Conservation (phyloP, 2,888 invertebrate species). For the Matsumyia berberina region DNA sequence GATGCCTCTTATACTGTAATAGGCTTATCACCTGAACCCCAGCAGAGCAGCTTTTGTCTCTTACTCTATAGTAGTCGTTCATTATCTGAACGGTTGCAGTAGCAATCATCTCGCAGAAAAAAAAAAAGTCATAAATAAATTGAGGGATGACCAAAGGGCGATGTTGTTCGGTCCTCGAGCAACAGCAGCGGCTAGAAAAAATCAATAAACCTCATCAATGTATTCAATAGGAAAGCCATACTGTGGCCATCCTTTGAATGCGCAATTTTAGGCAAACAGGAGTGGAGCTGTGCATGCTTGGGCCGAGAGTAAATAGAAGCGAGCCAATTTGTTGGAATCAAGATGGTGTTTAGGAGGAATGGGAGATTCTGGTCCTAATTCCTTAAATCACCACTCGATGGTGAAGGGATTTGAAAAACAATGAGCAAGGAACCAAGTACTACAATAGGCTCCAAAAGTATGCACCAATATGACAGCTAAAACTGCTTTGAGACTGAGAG, state of each 20-base stretch:
- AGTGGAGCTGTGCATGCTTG: neutral
- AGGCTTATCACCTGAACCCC: constrained; percentile 67
- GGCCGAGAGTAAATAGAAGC: neutral
- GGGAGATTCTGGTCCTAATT: too few relatives aligned
- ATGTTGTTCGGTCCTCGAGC: constrained; percentile 11
- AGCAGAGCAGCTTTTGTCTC: constrained; percentile 44
- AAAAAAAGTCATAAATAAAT: constrained; percentile 49
- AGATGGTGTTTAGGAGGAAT: too few relatives aligned
- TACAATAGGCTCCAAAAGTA: too few relatives aligned
- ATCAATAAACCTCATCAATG: constrained; percentile 68
- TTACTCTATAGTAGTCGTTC: constrained; percentile 11
- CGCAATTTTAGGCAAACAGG: constrained; percentile 21
- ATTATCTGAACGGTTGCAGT: constrained; percentile 52
- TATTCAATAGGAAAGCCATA: constrained; percentile 47
- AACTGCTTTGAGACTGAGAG: too few relatives aligned
- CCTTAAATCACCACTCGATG: too few relatives aligned
- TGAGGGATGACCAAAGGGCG: constrained; percentile 34
- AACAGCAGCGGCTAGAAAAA: constrained; percentile 35
- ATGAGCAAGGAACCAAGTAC: too few relatives aligned
- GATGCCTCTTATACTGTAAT: constrained; percentile 43
- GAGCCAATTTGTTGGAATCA: too few relatives aligned
- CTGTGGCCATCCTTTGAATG: constrained; percentile 23
- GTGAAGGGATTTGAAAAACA: too few relatives aligned
- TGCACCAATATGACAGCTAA: too few relatives aligned
- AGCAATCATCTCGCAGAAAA: constrained; percentile 30